A percentile compares a stretch with the other conserved stretches of the same genome.
These are phyloP conservation scores for Amblyjoppa proteus DNA, from an alignment of 2,888 invertebrate species.

Conservation along the genomic window DNA sequence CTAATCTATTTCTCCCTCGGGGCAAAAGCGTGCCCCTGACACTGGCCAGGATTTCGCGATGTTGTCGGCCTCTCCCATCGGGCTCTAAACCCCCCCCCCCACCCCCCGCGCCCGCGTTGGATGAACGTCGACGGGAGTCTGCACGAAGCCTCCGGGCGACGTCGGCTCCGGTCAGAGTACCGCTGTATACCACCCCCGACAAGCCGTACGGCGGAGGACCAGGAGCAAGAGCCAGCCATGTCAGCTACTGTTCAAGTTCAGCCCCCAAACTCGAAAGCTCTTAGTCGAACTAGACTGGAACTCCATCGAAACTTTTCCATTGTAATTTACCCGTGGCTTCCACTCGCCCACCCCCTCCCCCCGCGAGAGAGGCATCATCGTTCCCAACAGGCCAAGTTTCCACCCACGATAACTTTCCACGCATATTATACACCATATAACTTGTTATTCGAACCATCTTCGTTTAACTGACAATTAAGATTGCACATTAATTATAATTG, in stretches of 20 bases:
- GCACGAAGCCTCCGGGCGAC: conserved; percentile 63
- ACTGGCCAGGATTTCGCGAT: conserved; percentile 71
- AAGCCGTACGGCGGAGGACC: conserved; percentile 45
- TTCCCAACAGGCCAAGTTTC: not conserved
- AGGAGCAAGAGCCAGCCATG: conserved; percentile 43
- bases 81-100: conserved; percentile 24
- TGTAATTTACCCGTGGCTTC: conserved; percentile 56
- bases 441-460: not conserved
- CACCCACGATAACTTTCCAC: conserved; percentile 4
- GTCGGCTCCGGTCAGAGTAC: conserved; percentile 37
- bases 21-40: conserved; percentile 81
- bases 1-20: conserved; percentile 80
- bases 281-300: conserved; percentile 55
- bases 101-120: not conserved
- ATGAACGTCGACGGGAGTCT: conserved; percentile 52
- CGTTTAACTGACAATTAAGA: not conserved
- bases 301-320: conserved; percentile 60
- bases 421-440: conserved; percentile 1
- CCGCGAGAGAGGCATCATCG: not conserved
- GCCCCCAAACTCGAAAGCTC: conserved; percentile 64
- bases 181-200: conserved; percentile 12
- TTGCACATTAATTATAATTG: not conserved
- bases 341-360: not conserved
- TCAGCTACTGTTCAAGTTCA: conserved; percentile 66
- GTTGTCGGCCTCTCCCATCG: conserved; percentile 47